A percentile compares a stretch with the other conserved stretches of the same genome.
Evolutionary conservation across 1,140 invertebrate species (phyloP).

Genomic region (Aphelinus atriplicis): DNA sequence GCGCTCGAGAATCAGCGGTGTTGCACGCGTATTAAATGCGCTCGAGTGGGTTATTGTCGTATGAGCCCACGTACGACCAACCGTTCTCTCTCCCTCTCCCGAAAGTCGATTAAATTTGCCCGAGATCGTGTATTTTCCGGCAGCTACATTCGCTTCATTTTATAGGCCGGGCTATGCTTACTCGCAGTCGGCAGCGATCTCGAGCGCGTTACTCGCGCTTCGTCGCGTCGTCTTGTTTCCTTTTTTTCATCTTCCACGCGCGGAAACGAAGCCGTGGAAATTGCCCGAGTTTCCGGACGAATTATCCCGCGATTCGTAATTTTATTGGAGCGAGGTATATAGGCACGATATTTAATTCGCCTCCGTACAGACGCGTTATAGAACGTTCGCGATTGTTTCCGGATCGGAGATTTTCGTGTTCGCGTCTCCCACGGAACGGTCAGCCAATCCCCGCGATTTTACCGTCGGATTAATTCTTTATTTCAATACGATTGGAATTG

Average conservation of each 20-base stretch:
- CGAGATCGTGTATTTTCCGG: conserved; percentile 4
- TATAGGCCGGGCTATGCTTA: too few species aligned
- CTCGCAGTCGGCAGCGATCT: too few species aligned
- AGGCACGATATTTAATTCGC: too few species aligned
- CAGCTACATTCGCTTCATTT: too few species aligned
- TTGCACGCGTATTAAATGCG: conserved; percentile 7
- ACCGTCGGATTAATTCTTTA: neutral
- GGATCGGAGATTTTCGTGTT: too few species aligned
- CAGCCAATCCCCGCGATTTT: too few species aligned
- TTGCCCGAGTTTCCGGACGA: neutral
- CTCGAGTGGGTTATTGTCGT: conserved; percentile 11
- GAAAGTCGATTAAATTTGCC: conserved; percentile 19
- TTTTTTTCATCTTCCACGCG: neutral
- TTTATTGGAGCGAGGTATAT: too few species aligned
- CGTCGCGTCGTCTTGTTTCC: neutral
- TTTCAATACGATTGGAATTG: too few species aligned
- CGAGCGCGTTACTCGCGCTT: too few species aligned
- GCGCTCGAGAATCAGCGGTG: conserved; percentile 6
- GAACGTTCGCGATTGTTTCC: too few species aligned
- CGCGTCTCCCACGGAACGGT: too few species aligned
- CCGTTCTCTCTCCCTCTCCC: neutral
- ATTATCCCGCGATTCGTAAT: neutral
- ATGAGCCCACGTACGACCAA: neutral
- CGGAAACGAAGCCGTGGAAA: neutral
- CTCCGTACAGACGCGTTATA: too few species aligned